These are phyloP conservation scores for Abscondita cerata DNA, from an alignment of 2,888 invertebrate species.

Conservation along the genomic window DNA sequence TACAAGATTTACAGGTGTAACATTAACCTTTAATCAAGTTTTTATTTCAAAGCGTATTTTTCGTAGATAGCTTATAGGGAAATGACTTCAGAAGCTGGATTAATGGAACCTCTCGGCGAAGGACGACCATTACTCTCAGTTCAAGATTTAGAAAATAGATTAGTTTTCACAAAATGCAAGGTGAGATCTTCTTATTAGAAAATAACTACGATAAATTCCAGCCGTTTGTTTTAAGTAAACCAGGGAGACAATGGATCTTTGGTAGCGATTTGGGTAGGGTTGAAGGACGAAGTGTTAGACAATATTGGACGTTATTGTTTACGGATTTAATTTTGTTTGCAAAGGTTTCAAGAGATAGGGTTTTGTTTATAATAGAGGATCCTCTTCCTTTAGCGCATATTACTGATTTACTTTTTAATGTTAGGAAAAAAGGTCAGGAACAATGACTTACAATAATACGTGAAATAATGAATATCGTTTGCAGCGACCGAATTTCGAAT, in stretches of 20 bases:
- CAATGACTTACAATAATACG: slow-evolving; percentile 15
- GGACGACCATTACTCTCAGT: slow-evolving; percentile 82
- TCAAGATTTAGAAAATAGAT: slow-evolving; percentile 83
- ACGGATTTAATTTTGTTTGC: slow-evolving; percentile 86
- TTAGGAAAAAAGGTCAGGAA: slow-evolving; percentile 78
- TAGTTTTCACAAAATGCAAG: slow-evolving; percentile 91
- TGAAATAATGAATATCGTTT: slow-evolving; percentile 33
- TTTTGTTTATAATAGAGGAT: slow-evolving; percentile 87
- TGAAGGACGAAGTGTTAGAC: slow-evolving; percentile 81
- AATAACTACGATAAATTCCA: slow-evolving; percentile 51
- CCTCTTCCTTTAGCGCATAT: slow-evolving; percentile 80
- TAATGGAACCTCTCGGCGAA: slow-evolving; percentile 86
- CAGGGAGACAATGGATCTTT: slow-evolving; percentile 89
- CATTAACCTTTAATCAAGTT: not conserved
- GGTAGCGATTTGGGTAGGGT: slow-evolving; percentile 85
- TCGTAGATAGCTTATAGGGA: slow-evolving; percentile 76
- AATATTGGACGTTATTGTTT: slow-evolving; percentile 86
- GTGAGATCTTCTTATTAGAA: slow-evolving; percentile 54
- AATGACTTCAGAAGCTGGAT: slow-evolving; percentile 81
- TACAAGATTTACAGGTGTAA: slow-evolving; percentile 59
- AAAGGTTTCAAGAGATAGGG: slow-evolving; percentile 84
- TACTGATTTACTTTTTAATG: slow-evolving; percentile 84
- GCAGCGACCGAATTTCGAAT: slow-evolving; percentile 86
- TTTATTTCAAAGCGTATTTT: not conserved
- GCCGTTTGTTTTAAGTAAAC: slow-evolving; percentile 84